Conservation (phyloP, 2,797 vertebrate species). For the Avahi laniger region DNA sequence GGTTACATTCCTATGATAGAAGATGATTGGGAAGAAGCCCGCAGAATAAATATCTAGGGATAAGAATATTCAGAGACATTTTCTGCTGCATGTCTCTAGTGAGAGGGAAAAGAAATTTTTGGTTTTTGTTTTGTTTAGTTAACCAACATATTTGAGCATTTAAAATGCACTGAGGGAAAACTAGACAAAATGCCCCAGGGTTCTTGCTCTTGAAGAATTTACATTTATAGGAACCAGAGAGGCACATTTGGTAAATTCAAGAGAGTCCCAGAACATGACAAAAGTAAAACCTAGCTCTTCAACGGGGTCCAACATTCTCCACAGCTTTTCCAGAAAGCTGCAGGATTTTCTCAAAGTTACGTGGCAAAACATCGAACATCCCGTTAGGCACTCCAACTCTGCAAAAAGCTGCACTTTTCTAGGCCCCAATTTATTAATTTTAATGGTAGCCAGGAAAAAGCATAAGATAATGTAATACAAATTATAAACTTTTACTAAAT, state of each 20-base stretch:
- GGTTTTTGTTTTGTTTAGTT: neutral
- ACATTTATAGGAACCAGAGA: neutral
- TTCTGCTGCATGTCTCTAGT: neutral
- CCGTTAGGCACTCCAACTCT: neutral
- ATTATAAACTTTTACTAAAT: constrained; percentile 1
- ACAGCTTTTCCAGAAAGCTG: neutral
- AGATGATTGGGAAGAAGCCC: neutral
- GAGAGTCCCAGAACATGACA: neutral
- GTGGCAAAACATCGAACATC: neutral
- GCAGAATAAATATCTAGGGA: neutral
- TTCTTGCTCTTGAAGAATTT: neutral
- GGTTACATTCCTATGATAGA: neutral
- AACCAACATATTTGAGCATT: neutral
- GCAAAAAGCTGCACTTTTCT: neutral
- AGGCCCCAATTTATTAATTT: neutral
- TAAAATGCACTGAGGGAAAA: neutral
- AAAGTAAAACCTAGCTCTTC: neutral
- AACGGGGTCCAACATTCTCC: neutral
- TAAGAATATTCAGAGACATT: neutral
- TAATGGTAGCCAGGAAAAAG: neutral
- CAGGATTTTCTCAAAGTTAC: neutral
- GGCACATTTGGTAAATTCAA: neutral
- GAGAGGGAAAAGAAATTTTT: neutral
- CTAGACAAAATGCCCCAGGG: neutral
- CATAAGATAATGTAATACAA: neutral